Base-by-base conservation (phyloP, 2,888 invertebrate genomes). In the Ferrisia virgata region DNA sequence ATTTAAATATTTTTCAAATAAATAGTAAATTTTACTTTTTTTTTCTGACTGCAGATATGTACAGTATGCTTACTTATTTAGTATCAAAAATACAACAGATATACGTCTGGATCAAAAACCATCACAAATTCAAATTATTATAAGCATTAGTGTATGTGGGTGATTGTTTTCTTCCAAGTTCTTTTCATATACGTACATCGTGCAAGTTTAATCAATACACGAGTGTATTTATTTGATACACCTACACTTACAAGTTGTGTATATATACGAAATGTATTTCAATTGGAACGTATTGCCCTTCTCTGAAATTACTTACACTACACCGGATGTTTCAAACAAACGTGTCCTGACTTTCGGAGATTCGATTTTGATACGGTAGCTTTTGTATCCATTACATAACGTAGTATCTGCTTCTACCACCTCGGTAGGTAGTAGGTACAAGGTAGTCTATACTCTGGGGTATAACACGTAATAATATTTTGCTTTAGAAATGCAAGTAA, bases 291-390 rank as follows among this genome's bases (percentile, higher is more conserved):
- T 28, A 64, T 28, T 64, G 28, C 64, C 64, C 28, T 64, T 64
- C 31, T 64, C 13, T 64, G 15, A 13, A 28, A 64, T 64, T 64
- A 64, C 64, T 28, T 64, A 28, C 15, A 64, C 28, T 28, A 64
- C 15, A 64, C 64, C 28, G 64, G 64, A 64, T 64, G 31, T 64
- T 64, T 64, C 28, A 28, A 64, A 64, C 64, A 64, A 64, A 64
- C 64, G 64, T 64, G 64, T 64, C 64, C 31, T 64, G 64, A 64
- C 64, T 64, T 64, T 64, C 28, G 15, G 64, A 64, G 64, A 64
- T 64, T 64, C 64, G 64, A 64, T 64, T 64, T 64, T 64, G 64
- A 64, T 64, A 64, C 64, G 64, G 64, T 64, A 64, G 64, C 64
- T 64, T 64, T 64, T 64, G 64, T 64, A 64, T 28, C 64, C 28